Percentiles rank a stretch among this genome's conserved stretches.
Evolutionary conservation across 2,797 vertebrate species (phyloP).

Genomic region (Buphagus erythrorhynchus): DNA sequence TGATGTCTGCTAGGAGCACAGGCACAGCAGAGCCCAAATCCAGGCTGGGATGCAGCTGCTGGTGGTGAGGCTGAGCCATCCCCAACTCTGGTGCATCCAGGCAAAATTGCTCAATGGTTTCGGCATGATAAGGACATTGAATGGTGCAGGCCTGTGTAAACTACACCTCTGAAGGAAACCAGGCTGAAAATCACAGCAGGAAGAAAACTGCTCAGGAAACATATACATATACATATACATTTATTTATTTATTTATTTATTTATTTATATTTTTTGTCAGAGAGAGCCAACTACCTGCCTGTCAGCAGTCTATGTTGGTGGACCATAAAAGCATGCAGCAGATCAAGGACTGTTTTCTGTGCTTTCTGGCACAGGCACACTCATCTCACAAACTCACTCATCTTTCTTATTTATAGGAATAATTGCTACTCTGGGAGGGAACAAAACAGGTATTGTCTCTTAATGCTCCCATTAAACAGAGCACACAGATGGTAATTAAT

Average conservation of each 20-base stretch:
- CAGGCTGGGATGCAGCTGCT: not conserved
- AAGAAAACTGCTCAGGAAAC: not conserved
- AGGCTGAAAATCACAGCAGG: not conserved
- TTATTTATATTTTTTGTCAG: not conserved
- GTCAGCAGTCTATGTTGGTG: not conserved
- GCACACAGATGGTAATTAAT: constrained; percentile 44
- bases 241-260: not conserved
- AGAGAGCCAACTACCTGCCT: not conserved
- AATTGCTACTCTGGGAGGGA: not conserved
- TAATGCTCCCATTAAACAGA: constrained; percentile 21
- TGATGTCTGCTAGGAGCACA: accelerated
- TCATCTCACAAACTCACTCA: not conserved
- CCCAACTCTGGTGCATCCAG: not conserved
- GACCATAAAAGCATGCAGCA: not conserved
- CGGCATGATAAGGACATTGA: not conserved
- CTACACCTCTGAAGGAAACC: not conserved
- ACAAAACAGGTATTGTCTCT: constrained; percentile 13
- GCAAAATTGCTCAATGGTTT: not conserved
- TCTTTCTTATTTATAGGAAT: not conserved
- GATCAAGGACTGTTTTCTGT: not conserved
- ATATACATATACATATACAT: no score
- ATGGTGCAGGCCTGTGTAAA: not conserved
- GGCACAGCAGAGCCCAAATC: not conserved
- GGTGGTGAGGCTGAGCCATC: not conserved
- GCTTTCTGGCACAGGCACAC: not conserved